Base-by-base conservation (phyloP, 2,888 invertebrate species). In the Pachydiplax longipennis region DNA sequence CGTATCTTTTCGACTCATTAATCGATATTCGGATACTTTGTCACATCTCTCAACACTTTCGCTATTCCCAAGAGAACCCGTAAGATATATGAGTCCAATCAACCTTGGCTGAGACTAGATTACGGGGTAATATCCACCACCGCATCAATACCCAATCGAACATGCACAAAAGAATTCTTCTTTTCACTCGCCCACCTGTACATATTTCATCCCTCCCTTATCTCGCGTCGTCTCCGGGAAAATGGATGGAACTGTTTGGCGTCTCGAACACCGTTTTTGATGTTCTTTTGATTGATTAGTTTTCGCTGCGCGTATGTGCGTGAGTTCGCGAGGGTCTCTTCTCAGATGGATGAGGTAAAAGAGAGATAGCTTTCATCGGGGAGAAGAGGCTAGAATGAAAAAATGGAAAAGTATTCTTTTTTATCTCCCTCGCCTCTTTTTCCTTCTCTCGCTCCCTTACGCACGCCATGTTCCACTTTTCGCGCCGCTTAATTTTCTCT, bases 201-300 rank as follows among this genome's bases (percentile, higher is more conserved):
- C 73, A 73, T 73, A 31, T 73, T 73, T 73, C 73, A 73, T 73
- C 65, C 25, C 13, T 65, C 25, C 31, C 31, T 31, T 73, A n/a
- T 73, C 73, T 73, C n/a, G 6, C 65, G 22, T 25, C 31, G 73
- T 73, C 73, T 18, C 31, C 31, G 12, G 73, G 73, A 73, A 73
- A 73, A 73, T 73, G 31, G 73, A 73, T 73, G 73, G 73, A 73
- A 73, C 25, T 73, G 31, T 73, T 73, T 31, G 73, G 73, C 73
- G 73, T 73, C 73, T 73, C 65, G n/a, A 65, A 65, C 65, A 65
- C 25, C 73, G 73, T 73, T 31, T 73, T 73, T 73, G 73, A 73
- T 73, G 73, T 73, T 73, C 73, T 73, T 73, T 73, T 73, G 73
- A 73, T 73, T 73, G 73, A 73, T 73, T 73, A 73, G 73, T 73